Base-by-base conservation (phyloP, 1,140 invertebrate species). In the Polyergus mexicanus region DNA sequence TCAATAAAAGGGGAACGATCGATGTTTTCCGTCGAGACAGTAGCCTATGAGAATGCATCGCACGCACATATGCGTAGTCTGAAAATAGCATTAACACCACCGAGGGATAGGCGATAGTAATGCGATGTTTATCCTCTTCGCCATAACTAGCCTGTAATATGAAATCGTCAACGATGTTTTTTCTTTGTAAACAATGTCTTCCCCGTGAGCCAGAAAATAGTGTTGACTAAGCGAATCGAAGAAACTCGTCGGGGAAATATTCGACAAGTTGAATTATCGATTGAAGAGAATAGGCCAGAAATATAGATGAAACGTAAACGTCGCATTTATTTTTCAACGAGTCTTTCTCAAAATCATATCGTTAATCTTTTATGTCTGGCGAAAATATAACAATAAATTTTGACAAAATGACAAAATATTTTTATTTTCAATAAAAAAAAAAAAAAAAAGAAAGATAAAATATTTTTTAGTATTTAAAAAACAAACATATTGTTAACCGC, bases 81-180 rank as follows among this genome's bases (percentile, higher is more conserved):
- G 90, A 91, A 91, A 91, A 91, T 91, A 91, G 86, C 83, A 22
- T 25, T 65, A 69, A 89, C 47, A 56, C 66, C 54, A 69, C 72
- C 28, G 71, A 56, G 51, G 44, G 22, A 41, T 54, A 66, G 76
- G 72, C 77, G n/a, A 89, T 87, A 86, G 75, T 86, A 85, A 84
- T 85, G 88, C 74, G 74, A 83, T 90, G 72, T 90, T 88, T 84
- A 90, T 85, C 77, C 68, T 84, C 74, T 89, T 80, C 56, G 63
- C 66, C 85, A 54, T 78, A 68, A 76, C 72, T 44, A 66, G 56
- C 25, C 47, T 6, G 85, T 63, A 58, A 74, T 87, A 84, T 68
- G 28, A 84, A 89, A 63, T 88, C 84, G 62, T 89, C 87, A 58
- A 86, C 54, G 41, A 28, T 86, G 78, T 89, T 89, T 89, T 89